phyloP scores from a whole-genome alignment of 2,888 invertebrate species.

The Apodemia zela region DNA sequence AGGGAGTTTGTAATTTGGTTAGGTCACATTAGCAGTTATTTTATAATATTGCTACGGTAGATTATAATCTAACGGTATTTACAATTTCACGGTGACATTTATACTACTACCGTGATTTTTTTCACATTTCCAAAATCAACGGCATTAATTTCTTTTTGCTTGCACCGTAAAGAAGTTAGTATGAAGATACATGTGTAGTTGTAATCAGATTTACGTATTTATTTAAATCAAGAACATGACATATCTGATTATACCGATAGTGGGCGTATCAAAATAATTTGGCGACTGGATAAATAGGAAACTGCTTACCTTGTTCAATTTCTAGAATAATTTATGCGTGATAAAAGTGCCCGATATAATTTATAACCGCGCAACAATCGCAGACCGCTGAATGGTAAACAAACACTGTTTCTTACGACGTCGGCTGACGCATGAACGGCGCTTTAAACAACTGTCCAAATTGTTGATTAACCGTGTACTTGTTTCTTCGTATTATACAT shows the following conservation, averaged over 20 bases:
- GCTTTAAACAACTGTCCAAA: constrained; percentile 14
- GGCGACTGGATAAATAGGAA: constrained; percentile 1
- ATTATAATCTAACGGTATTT: too few relatives aligned
- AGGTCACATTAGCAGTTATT: too few relatives aligned
- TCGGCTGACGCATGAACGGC: constrained; percentile 20
- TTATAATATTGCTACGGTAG: too few relatives aligned
- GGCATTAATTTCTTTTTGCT: too few relatives aligned
- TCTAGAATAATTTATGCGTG: constrained; percentile 8
- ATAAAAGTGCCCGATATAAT: constrained; percentile 11
- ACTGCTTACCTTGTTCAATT: not conserved
- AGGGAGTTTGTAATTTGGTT: too few relatives aligned
- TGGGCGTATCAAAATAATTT: not conserved
- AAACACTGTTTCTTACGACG: constrained; percentile 10
- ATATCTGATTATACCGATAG: not conserved
- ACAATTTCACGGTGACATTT: too few relatives aligned
- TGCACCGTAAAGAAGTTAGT: too few relatives aligned
- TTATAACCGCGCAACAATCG: constrained; percentile 9
- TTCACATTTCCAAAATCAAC: too few relatives aligned
- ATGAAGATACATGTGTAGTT: too few relatives aligned
- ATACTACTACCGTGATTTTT: too few relatives aligned
- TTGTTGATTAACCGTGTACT: not conserved
- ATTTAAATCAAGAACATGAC: too few relatives aligned
- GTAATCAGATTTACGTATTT: too few relatives aligned
- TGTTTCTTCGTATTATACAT: constrained; percentile 5
- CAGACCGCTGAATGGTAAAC: constrained; percentile 11